Percentiles rank a stretch among this genome's conserved stretches.
These are phyloP conservation scores for Agelas oroides DNA, from an alignment of 37 sponge, comb jelly and placozoan species.

Conservation along the genomic window DNA sequence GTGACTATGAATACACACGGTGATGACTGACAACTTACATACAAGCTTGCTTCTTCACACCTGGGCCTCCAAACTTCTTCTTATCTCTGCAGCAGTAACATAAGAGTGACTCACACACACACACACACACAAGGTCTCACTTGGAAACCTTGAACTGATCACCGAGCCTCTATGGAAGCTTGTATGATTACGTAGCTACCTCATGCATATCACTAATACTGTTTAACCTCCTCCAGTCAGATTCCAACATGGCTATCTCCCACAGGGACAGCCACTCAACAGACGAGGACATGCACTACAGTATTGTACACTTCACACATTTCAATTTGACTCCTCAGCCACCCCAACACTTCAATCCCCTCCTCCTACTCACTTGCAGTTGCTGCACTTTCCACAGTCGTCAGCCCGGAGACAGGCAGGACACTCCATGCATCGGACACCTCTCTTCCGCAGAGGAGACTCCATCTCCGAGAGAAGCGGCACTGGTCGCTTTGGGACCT, in stretches of 20 bases:
- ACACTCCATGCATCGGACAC: conserved; percentile 77
- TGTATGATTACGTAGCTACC: too few species aligned
- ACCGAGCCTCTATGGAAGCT: too few species aligned
- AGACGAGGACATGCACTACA: neutral
- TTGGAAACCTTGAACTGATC: too few species aligned
- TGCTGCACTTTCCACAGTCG: conserved; percentile 73
- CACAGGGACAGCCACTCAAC: conserved; percentile 1
- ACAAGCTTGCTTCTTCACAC: conserved; percentile 73
- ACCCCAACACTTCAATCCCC: too few species aligned
- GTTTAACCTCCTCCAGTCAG: too few species aligned
- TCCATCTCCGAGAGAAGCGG: neutral
- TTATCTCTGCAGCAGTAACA: conserved; percentile 45
- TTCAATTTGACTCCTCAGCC: too few species aligned
- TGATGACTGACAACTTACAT: conserved; percentile 34
- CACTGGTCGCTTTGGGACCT: neutral
- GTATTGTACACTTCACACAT: neutral
- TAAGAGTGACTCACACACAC: neutral
- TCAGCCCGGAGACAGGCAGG: conserved; percentile 61
- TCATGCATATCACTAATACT: too few species aligned
- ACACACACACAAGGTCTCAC: conserved; percentile 8
- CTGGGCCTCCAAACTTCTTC: conserved; percentile 75
- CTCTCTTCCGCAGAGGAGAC: conserved; percentile 60
- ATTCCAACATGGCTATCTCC: neutral
- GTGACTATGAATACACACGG: too few species aligned
- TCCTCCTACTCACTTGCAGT: conserved; percentile 56